Base-by-base conservation (phyloP, 2,888 invertebrate genomes). In the Pristionchus entomophagus region DNA sequence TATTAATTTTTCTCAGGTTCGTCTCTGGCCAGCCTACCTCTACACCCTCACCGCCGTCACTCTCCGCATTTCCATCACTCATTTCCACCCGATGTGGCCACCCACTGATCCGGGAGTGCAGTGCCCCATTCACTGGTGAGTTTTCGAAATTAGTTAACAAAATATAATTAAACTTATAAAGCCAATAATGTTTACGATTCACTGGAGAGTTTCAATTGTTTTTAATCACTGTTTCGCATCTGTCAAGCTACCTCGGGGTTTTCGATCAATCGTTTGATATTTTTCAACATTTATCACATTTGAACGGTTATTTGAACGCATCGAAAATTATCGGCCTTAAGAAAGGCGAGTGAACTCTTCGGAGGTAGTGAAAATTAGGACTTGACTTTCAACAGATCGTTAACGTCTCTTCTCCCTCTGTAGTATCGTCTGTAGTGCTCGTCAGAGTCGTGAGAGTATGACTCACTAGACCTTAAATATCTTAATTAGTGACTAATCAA, bases 11-110 rank as follows among this genome's bases (percentile, higher is more conserved):
- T 5, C 22, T 38, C 17, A 83, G 83, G 83, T 83, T 51, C 89
- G 93, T n/a, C 89, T 93, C 22, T 93, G 93, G 90, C 93, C 93
- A 1, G 92, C 93, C 35, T 93, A 93, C 84, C 87, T 93, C 49
- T 93, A 93, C 89, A 91, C 92, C 3, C 82, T 93, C 22, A 83
- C 92, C 32, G 90, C 91, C 22, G 91, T 93, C n/a, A 93, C 93
- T 32, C 88, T 91, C 2, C 85, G 77, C n/a, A 35, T 84, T 19
- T 84, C 84, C 51, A 86, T 92, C 53, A 93, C 92, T 32, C 92
- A 92, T 86, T 93, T 90, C 88, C 93, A 92, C 87, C 92, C 92
- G 53, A 93, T 93, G 92, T 93, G 92, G 92, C 93, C 93, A 6
- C 92, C 92, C 85, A 92, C 92, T 62, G 93, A 93, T 87, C 93